Percentiles rank a stretch among this genome's conserved stretches.
Conservation (phyloP, 2,113 vertebrate species). For the Nothoprocta perdicaria region DNA sequence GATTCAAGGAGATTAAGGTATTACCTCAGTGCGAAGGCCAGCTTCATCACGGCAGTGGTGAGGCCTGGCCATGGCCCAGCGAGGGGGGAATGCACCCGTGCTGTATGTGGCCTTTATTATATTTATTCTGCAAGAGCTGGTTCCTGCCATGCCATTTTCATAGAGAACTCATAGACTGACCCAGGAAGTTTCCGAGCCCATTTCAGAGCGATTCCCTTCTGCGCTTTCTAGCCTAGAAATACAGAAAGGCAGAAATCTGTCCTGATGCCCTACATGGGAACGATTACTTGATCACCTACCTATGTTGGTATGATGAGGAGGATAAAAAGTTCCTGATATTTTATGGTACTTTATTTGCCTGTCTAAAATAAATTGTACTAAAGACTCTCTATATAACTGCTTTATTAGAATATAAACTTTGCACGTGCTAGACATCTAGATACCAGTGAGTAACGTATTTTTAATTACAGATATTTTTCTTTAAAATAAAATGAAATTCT, state of each 20-base stretch:
- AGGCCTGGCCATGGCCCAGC: not conserved
- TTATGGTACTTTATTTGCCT: not conserved
- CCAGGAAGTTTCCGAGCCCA: not conserved
- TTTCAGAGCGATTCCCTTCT: not conserved
- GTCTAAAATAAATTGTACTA: not conserved
- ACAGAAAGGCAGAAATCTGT: not conserved
- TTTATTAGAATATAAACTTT: not conserved
- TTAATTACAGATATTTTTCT: not conserved
- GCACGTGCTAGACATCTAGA: not conserved
- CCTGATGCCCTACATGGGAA: not conserved
- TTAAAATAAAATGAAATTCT: not conserved
- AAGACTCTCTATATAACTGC: not conserved
- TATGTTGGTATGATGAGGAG: not conserved
- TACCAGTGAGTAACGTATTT: not conserved
- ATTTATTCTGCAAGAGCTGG: not conserved
- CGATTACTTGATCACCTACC: not conserved
- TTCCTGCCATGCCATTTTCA: not conserved
- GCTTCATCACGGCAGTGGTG: not conserved
- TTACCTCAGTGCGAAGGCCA: not conserved
- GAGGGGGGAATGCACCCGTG: not conserved
- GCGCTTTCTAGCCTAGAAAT: not conserved
- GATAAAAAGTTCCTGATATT: not conserved
- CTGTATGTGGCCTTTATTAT: no score
- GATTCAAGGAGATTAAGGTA: not conserved
- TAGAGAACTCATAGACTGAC: not conserved